These are phyloP conservation scores for Schizotus pectinicornis DNA, from an alignment of 2,888 invertebrate species.

Conservation along the genomic window DNA sequence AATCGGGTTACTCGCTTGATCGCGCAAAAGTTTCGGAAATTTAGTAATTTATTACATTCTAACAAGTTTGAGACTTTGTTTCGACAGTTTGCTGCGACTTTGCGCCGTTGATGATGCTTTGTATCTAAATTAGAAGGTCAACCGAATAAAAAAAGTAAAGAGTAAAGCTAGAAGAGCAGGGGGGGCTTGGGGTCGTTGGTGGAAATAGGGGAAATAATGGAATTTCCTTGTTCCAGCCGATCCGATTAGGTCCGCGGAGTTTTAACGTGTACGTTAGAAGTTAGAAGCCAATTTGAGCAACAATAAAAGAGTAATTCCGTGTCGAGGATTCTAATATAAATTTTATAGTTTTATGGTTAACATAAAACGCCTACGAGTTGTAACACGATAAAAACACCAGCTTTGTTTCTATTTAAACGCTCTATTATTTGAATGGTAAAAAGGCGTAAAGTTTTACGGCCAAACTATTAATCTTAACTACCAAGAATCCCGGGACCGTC, in stretches of 20 bases:
- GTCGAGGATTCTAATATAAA: slow-evolving; percentile 25
- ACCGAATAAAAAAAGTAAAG: too few relatives aligned
- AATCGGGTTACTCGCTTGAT: too few relatives aligned
- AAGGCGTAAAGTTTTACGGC: slow-evolving; percentile 15
- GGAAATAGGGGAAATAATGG: too few relatives aligned
- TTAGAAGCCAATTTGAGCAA: slow-evolving; percentile 19
- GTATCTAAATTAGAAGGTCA: too few relatives aligned
- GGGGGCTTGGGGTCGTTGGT: too few relatives aligned
- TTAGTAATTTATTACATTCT: too few relatives aligned
- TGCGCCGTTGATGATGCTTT: too few relatives aligned
- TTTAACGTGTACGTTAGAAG: slow-evolving; percentile 21
- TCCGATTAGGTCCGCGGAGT: background rate
- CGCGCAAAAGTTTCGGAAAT: too few relatives aligned
- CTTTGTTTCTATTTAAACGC: slow-evolving; percentile 24
- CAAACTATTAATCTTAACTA: slow-evolving; percentile 23
- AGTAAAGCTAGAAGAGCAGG: too few relatives aligned
- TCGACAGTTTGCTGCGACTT: too few relatives aligned
- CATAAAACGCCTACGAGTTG: slow-evolving; percentile 26
- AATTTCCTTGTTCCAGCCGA: background rate
- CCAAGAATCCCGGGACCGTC: slow-evolving; percentile 7
- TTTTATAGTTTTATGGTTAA: slow-evolving; percentile 29
- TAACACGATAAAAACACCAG: slow-evolving; percentile 20
- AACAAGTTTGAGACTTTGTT: too few relatives aligned
- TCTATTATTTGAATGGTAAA: slow-evolving; percentile 31
- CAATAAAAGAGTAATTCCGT: slow-evolving; percentile 21